Conservation (phyloP, 2,113 vertebrate genomes). For the Eira barbara region DNA sequence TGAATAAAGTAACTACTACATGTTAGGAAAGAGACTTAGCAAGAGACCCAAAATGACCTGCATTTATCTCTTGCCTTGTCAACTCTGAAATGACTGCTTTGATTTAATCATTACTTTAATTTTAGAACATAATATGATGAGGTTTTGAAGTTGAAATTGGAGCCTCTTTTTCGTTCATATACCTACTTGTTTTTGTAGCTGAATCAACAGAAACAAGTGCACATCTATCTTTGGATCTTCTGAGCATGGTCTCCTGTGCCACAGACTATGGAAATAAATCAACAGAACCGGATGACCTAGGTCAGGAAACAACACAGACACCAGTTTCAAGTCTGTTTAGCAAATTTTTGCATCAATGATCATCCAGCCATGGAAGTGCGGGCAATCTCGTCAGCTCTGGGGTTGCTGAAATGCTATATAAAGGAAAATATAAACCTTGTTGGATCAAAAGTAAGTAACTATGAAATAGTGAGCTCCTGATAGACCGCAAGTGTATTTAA, state of each 20-base stretch:
- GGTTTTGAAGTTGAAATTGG: neutral
- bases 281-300: neutral
- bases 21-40: neutral
- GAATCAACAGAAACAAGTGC: neutral
- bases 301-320: neutral
- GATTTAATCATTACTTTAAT: neutral
- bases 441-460: slow-evolving; percentile 35
- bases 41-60: neutral
- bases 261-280: neutral
- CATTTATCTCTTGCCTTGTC: neutral
- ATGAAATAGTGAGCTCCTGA: slow-evolving; percentile 29
- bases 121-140: neutral
- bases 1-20: neutral
- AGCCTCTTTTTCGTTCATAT: neutral
- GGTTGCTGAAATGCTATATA: neutral
- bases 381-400: neutral
- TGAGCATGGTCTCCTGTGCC: neutral
- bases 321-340: neutral
- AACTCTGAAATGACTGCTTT: neutral
- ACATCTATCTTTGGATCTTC: neutral
- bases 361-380: neutral
- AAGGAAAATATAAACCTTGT: neutral
- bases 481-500: slow-evolving; percentile 56
- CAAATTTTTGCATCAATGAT: neutral
- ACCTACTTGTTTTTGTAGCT: neutral